Conservation (phyloP, 2,797 vertebrate species). For the Xiphorhynchus erythropygius region DNA sequence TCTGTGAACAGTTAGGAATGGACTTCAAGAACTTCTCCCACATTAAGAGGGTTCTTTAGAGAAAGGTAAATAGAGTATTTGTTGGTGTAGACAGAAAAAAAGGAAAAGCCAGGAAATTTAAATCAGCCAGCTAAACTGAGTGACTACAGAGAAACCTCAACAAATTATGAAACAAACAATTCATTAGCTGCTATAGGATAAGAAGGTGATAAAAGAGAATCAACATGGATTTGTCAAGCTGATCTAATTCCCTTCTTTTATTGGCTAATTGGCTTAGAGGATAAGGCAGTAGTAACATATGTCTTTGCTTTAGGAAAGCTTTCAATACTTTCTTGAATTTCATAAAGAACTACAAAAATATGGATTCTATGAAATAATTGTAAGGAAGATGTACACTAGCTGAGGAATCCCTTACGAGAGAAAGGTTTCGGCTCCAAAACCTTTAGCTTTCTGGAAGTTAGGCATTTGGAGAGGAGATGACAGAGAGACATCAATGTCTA, state of each 20-base stretch:
- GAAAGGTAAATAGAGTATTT: not conserved
- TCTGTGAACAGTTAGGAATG: not conserved
- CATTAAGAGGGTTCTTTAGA: not conserved
- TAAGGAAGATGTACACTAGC: not conserved
- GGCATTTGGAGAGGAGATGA: not conserved
- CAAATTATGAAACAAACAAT: slow-evolving; percentile 54
- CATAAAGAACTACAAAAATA: not conserved
- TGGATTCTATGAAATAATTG: not conserved
- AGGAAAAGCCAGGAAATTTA: not conserved
- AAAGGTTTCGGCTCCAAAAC: not conserved
- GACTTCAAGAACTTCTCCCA: not conserved
- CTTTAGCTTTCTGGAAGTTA: not conserved
- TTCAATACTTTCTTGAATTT: not conserved
- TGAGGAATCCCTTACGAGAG: not conserved
- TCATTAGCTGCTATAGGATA: slow-evolving; percentile 29
- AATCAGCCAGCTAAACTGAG: not conserved
- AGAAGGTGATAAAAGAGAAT: slow-evolving; percentile 45
- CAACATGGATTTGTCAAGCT: slow-evolving; percentile 51
- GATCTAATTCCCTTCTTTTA: slow-evolving; percentile 53
- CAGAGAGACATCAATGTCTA: not conserved
- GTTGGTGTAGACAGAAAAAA: not conserved
- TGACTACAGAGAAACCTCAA: not conserved
- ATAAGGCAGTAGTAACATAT: slow-evolving; percentile 31
- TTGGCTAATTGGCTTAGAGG: slow-evolving; percentile 41
- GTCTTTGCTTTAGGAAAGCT: slow-evolving; percentile 36